Base-by-base conservation (phyloP, 2,797 vertebrate species). In the Pseudotriccus pelzelni region DNA sequence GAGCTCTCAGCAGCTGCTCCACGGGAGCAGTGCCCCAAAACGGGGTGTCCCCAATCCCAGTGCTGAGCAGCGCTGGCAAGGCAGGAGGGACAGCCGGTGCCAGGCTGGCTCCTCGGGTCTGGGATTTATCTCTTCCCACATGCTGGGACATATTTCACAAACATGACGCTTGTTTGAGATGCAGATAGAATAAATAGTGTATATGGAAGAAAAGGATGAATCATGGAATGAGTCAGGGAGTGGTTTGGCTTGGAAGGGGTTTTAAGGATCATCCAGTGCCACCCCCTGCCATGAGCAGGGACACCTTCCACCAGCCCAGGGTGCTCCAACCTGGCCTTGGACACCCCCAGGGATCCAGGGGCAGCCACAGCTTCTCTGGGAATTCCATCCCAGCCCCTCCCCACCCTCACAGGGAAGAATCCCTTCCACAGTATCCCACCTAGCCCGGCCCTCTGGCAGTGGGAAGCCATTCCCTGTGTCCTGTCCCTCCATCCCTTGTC, bases 291-390 rank as follows among this genome's bases (percentile, higher is more conserved):
- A 23, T 14, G 62, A 39, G 25, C 30, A 55, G 49, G 36, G 66
- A 46, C 46, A 34, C 4, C 39, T 67, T 4, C 12, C n/a, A 0
- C 37, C 12, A 1, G 5, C 39, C 39, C 46, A 59, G 28, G 58
- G 0, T 7, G 44, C 5, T 44, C 52, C 66, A 87, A 0, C 18
- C 58, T 28, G 58, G 36, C 23, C 32, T 37, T n/a, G 43, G 36
- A 0, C 37, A 64, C 15, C 64, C 0, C 49, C 58, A 72, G 64
- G 21, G 47, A 34, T 53, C 25, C 49, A 75, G 46, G 13, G 23
- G 46, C 46, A 25, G 23, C 46, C 46, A 47, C 23, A 47, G 34
- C 34, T 25, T 0, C 30, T 67, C 27, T 28, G 49, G 41, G 30
- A 70, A 49, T 78, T 23, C 43, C 66, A 70, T 6, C 32, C 22